Base-by-base conservation (phyloP, 2,113 vertebrate genomes). In the Calypte anna region DNA sequence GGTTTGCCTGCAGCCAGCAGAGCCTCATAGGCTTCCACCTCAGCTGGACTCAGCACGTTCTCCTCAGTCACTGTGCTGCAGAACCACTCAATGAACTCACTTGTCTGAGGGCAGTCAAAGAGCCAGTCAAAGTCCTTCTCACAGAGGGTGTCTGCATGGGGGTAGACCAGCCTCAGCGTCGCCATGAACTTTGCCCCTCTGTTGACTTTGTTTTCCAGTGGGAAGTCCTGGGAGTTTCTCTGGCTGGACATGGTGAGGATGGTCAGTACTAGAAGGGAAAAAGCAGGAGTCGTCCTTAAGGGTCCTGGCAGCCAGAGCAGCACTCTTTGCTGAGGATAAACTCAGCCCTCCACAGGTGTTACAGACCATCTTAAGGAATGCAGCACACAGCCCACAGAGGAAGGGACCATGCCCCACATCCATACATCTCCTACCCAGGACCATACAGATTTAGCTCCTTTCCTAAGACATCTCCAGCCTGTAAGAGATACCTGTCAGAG, bases 101-200 rank as follows among this genome's bases (percentile, higher is more conserved):
- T 81, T 61, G 83, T 78, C 72, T 95, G 24, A 10, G 96, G 74
- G 31, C 90, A 96, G 30, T 97, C 94, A 73, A 95, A 95, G 63
- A 97, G 90, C 82, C 92, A 85, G 59, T 92, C 88, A 21, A 96
- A 97, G 81, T 95, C 96, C 58, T 90, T 66, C 33, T 73, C 58
- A 50, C 82, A 68, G 53, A 97, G 40, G 17, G 36, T 48, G 4
- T 75, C 83, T 85, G 86, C 68, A 0, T 69, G 43, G 9, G 90
- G 93, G 33, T 90, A 95, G 51, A 95, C 9, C 55, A 44, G 50
- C 46, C 59, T 91, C 75, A 96, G 79, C 0, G 9, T 94, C 7
- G 44, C 78, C 76, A 91, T 12, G 7, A 96, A 93, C 16, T 79
- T 50, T 3, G 14, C 51, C 54, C 62, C 86, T 67, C 75, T 73